These are phyloP conservation scores for Alviniconcha strummeri DNA, from an alignment of 2,888 invertebrate species.

Conservation along the genomic window DNA sequence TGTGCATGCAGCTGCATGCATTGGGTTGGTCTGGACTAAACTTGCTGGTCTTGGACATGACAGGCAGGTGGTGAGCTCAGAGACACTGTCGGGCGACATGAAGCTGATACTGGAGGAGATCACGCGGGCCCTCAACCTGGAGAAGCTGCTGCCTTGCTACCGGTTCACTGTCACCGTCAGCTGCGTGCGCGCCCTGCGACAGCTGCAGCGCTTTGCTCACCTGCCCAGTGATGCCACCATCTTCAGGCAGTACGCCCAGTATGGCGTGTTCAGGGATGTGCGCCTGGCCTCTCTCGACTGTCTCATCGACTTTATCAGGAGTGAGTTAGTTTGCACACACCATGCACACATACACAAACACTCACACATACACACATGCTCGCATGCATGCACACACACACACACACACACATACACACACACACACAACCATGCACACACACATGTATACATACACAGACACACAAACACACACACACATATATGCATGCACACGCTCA, in stretches of 20 bases:
- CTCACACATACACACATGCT: too few species aligned
- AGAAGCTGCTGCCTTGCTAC: constrained; percentile 95
- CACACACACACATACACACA: too few species aligned
- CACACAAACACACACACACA: too few species aligned
- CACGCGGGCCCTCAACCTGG: constrained; percentile 92
- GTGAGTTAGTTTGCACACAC: constrained; percentile 43
- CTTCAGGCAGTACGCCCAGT: constrained; percentile 92
- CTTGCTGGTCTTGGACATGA: neutral
- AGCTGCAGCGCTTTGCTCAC: constrained; percentile 95
- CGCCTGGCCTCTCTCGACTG: constrained; percentile 93
- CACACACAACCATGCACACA: too few species aligned
- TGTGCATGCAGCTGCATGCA: neutral
- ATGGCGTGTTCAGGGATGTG: constrained; percentile 93
- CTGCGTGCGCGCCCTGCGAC: constrained; percentile 91
- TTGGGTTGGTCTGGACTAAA: too few species aligned
- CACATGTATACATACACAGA: too few species aligned
- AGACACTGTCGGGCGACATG: constrained; percentile 91
- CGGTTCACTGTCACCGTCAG: constrained; percentile 90
- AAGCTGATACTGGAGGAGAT: constrained; percentile 94
- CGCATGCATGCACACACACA: too few species aligned
- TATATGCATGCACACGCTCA: too few species aligned
- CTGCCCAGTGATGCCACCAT: constrained; percentile 92
- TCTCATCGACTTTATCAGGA: constrained; percentile 83
- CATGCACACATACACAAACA: too few species aligned
- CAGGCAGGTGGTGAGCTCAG: constrained; percentile 59